Evolutionary conservation across 2,888 invertebrate genomes (phyloP), one percentile per base, ranked within the genome.

Genomic region (Nezara viridula): DNA sequence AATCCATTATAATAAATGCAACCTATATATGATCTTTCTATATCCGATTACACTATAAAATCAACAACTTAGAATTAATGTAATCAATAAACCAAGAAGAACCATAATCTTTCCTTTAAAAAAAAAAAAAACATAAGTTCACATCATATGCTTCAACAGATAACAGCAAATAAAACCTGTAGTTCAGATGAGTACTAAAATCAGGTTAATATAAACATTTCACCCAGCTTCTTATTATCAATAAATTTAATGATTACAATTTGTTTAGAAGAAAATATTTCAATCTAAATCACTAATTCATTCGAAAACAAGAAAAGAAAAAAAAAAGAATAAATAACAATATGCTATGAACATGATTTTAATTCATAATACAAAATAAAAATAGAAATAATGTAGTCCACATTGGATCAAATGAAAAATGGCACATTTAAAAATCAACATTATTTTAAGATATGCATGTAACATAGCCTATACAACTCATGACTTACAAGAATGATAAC

Each of bases 141-240:
- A n/a, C 81, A 73, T 73, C 66, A 81, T 81, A 81, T 81, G 81
- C 81, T 81, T 81, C 40, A 81, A 81, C n/a, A 47, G 44, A 44
- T 81, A 47, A 81, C 44, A 47, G 81, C n/a, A 44, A 81, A 47
- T 24, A 81, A 77, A 77, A 77, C 37, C 37, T 77, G 21, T 44
- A 47, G n/a, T 81, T 81, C 1, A 81, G 44, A 44, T 81, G 24
- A 81, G 40, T 37, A 73, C 5, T 73, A 37, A 73, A 37, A 37
- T 73, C 66, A 73, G 32, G 66, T 73, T 73, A 73, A 37, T 37
- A 37, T 37, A 37, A 81, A 81, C 9, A 81, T 44, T 47, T n/a
- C 24, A 44, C 10, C n/a, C 44, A 81, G 6, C 1, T 44, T 19
- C 4, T 14, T 19, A n/a, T 44, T 14, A 81, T 81, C 14, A n/a